Base-by-base conservation (phyloP, 2,113 vertebrate genomes). In the Lates calcarifer region DNA sequence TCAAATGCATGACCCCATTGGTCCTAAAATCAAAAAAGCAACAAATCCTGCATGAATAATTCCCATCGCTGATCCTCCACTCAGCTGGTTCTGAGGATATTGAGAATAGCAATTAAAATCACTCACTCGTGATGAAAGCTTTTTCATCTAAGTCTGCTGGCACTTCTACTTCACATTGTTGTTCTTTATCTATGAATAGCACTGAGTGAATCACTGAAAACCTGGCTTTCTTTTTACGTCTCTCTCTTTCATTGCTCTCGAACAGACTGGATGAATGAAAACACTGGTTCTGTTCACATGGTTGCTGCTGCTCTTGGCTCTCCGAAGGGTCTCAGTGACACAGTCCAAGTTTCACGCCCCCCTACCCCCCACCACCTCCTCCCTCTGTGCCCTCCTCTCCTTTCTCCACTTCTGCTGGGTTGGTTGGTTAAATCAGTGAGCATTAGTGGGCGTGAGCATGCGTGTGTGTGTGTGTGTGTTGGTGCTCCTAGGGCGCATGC, bases 401-500 rank as follows among this genome's bases (percentile, higher is more conserved):
- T 74, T 80, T 74, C 83, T 74, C n/a, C 14, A 53, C 79, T 82
- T 77, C 78, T 78, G 26, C 84, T 55, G 49, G 86, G 81, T 76
- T 79, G 85, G 82, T 65, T 84, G 84, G 85, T 79, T 65, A 67
- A 85, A 85, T 69, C 45, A 15, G 67, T 35, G 51, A 87, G 81
- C 85, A 41, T 82, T 76, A 67, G 90, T 91, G 82, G 82, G 90
- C 79, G 89, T 91, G 88, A 79, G 89, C 66, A 55, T 91, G 55
- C 63, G 72, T 39, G 78, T 73, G 72, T 63, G 69, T 66, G 72
- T 39, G 78, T 73, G 72, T 63, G 69, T 79, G 75, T 76, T 58
- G 85, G 82, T 74, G 71, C 69, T 91, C 51, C 70, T 67, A 87
- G 81, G 84, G 90, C 92, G 92, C 93, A 94, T 92, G 94, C 91